phyloP scores from a whole-genome alignment of 2,113 vertebrate species.

The Phaethon lepturus region DNA sequence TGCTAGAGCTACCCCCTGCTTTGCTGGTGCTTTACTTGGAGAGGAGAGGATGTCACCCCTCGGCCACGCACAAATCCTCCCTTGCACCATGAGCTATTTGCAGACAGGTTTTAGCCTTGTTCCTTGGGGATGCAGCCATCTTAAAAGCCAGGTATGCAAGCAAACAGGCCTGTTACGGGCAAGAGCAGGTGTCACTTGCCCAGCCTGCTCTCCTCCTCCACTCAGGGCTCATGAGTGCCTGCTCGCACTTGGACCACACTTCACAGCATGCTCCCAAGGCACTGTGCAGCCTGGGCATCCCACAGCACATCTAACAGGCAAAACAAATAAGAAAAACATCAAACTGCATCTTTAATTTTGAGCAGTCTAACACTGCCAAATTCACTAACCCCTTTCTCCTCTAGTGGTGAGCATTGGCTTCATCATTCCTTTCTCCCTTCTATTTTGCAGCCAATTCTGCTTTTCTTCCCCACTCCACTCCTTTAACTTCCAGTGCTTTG shows the following conservation, averaged over 20 bases:
- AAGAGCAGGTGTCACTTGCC: neutral
- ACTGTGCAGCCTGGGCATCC: neutral
- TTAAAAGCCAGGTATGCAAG: neutral
- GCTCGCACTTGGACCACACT: neutral
- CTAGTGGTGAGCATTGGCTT: neutral
- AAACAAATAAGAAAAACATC: neutral
- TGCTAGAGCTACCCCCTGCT: neutral
- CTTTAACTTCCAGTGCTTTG: neutral
- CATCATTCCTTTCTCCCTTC: neutral
- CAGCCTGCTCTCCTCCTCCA: constrained; percentile 13
- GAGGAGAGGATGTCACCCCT: neutral
- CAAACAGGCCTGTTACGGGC: neutral
- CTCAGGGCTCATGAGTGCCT: neutral
- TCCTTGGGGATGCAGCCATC: neutral
- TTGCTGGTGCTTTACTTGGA: neutral
- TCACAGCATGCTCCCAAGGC: neutral
- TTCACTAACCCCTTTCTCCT: neutral
- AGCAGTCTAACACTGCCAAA: neutral
- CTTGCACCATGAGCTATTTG: neutral
- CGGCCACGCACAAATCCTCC: neutral
- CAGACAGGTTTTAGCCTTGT: neutral
- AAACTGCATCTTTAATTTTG: neutral
- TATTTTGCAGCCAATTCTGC: neutral
- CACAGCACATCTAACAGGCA: neutral
- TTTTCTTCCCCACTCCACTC: neutral